phyloP scores from a whole-genome alignment of 2,888 invertebrate species.

The Drepanosiphum platanoidis region DNA sequence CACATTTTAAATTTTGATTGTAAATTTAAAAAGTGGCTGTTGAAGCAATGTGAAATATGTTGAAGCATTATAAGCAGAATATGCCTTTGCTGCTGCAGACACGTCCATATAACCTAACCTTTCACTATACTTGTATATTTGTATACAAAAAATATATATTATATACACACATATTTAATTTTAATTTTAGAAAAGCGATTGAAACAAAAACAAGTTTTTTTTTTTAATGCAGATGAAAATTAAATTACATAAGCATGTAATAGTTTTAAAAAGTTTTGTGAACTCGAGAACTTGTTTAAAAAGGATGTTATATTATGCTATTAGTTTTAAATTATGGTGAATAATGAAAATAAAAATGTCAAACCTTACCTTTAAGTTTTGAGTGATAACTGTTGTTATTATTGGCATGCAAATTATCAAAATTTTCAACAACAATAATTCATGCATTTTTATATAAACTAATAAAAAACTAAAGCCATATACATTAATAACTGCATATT shows the following conservation, averaged over 20 bases:
- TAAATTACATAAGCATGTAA: conserved; percentile 1
- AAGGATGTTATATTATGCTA: background rate
- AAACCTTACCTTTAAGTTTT: conserved; percentile 34
- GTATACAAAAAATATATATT: background rate
- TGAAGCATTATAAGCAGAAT: conserved; percentile 28
- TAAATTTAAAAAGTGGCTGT: conserved; percentile 14
- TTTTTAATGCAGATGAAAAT: background rate
- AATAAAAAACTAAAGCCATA: no score
- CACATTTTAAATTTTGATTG: conserved; percentile 31
- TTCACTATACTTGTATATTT: conserved; percentile 1
- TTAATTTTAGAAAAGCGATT: conserved; percentile 4
- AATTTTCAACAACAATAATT: background rate
- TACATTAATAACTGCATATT: background rate
- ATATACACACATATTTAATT: background rate
- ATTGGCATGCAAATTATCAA: background rate
- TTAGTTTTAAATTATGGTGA: conserved; percentile 1
- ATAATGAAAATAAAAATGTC: background rate
- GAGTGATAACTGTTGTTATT: background rate
- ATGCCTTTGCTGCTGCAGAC: background rate
- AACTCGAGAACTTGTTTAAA: background rate
- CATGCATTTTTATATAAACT: conserved; percentile 36
- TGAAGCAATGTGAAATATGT: conserved; percentile 32
- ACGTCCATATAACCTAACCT: background rate
- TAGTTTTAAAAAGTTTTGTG: background rate
- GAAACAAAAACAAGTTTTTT: background rate